These are phyloP conservation scores for Archocentrus centrarchus DNA, from an alignment of 2,113 vertebrate genomes.

Conservation along the genomic window DNA sequence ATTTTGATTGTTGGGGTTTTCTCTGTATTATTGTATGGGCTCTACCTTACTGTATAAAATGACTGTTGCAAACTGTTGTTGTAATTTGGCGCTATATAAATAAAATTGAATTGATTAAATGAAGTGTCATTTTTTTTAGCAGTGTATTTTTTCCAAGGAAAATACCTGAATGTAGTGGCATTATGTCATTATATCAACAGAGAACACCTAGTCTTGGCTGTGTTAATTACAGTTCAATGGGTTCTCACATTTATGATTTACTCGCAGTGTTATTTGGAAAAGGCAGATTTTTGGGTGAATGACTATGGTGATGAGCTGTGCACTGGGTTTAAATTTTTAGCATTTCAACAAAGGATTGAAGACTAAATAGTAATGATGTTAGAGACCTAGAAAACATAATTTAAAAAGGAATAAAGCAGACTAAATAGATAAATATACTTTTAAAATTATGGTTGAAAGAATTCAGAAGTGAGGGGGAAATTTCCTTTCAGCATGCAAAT, in stretches of 20 bases:
- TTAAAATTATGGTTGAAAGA: background rate
- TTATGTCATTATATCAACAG: background rate
- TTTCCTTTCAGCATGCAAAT: constrained; percentile 41
- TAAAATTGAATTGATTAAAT: too few species aligned
- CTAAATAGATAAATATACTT: constrained; percentile 18
- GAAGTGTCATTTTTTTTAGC: background rate
- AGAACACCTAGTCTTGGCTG: background rate
- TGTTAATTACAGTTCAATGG: constrained; percentile 8
- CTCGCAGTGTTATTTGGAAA: background rate
- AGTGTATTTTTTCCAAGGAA: background rate
- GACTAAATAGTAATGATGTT: constrained; percentile 38
- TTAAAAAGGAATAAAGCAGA: constrained; percentile 27
- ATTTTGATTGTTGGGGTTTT: too few species aligned
- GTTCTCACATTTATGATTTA: background rate
- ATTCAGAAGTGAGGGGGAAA: background rate
- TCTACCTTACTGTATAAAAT: too few species aligned
- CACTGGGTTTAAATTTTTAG: background rate
- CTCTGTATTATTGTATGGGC: too few species aligned
- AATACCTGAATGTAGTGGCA: background rate
- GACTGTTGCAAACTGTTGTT: too few species aligned
- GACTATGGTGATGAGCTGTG: background rate
- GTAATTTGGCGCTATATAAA: too few species aligned
- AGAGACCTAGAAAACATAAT: constrained; percentile 35
- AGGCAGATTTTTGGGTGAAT: constrained; percentile 4
- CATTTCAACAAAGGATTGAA: constrained; percentile 22